These are phyloP conservation scores for Tiaroga cobitis DNA, from an alignment of 2,797 vertebrate species.

Conservation along the genomic window DNA sequence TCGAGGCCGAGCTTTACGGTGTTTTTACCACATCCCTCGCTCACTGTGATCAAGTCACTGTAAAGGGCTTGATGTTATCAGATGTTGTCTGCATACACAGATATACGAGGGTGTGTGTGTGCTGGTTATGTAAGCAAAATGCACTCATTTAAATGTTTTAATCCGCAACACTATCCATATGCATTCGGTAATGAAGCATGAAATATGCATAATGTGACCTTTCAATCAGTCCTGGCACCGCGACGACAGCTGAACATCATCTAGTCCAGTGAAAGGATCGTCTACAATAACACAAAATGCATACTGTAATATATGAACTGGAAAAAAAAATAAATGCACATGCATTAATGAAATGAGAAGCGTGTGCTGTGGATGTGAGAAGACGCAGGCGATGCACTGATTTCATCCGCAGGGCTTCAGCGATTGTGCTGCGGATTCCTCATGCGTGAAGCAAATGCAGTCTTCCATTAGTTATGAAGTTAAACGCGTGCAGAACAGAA, in stretches of 20 bases:
- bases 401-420: conserved; percentile 32
- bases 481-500: conserved; percentile 13
- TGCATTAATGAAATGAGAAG: background rate
- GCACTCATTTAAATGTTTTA: background rate
- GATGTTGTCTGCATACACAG: background rate
- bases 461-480: conserved; percentile 77
- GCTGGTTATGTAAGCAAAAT: conserved; percentile 17
- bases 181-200: conserved; percentile 24
- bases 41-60: background rate
- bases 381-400: background rate
- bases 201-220: conserved; percentile 47
- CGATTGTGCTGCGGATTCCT: conserved; percentile 68
- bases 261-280: background rate
- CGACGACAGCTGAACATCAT: background rate
- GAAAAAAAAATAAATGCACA: background rate
- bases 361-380: background rate
- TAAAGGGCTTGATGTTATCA: background rate
- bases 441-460: conserved; percentile 74
- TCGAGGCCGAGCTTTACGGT: background rate
- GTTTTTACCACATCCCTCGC: no score
- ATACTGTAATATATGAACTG: background rate
- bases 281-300: background rate
- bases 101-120: background rate
- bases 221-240: conserved; percentile 60
- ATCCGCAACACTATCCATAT: conserved; percentile 15